A percentile compares a stretch with the other conserved stretches of the same genome.
Evolutionary conservation across 2,888 invertebrate species (phyloP).

Genomic region (Troides aeacus): DNA sequence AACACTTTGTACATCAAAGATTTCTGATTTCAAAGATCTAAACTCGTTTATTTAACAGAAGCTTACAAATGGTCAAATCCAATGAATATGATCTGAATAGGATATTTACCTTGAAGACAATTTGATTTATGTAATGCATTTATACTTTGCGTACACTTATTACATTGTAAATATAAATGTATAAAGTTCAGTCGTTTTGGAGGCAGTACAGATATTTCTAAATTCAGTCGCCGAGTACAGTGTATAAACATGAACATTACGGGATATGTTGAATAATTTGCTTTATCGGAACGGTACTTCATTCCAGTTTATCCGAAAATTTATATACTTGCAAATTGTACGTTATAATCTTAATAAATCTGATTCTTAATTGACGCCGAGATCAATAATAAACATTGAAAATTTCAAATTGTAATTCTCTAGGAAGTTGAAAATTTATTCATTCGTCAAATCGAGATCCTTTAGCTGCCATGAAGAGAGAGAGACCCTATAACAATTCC

Average conservation of each 20-base stretch:
- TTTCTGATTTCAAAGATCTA: too few species aligned
- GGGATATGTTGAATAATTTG: conserved; percentile 4
- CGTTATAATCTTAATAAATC: neutral
- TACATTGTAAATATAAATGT: conserved; percentile 3
- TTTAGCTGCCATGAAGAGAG: conserved; percentile 15
- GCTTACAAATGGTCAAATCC: neutral
- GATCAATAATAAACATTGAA: conserved; percentile 20
- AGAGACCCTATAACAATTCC: neutral
- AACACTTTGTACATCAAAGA: too few species aligned
- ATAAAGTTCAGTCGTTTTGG: conserved; percentile 14
- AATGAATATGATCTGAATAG: neutral
- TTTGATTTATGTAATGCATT: neutral
- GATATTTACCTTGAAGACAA: neutral
- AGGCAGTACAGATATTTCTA: conserved; percentile 20
- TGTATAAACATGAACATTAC: neutral
- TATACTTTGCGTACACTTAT: neutral
- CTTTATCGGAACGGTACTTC: neutral
- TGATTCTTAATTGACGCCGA: conserved; percentile 17
- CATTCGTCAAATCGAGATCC: conserved; percentile 1
- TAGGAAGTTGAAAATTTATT: conserved; percentile 18
- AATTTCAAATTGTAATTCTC: conserved; percentile 14
- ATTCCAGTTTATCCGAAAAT: neutral
- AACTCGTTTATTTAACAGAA: too few species aligned
- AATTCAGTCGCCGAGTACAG: conserved; percentile 16
- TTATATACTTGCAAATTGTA: conserved; percentile 1